Percentiles rank a stretch among this genome's conserved stretches.
These are phyloP conservation scores for Caradrina clavipalpis DNA, from an alignment of 2,888 invertebrate species.

Conservation along the genomic window DNA sequence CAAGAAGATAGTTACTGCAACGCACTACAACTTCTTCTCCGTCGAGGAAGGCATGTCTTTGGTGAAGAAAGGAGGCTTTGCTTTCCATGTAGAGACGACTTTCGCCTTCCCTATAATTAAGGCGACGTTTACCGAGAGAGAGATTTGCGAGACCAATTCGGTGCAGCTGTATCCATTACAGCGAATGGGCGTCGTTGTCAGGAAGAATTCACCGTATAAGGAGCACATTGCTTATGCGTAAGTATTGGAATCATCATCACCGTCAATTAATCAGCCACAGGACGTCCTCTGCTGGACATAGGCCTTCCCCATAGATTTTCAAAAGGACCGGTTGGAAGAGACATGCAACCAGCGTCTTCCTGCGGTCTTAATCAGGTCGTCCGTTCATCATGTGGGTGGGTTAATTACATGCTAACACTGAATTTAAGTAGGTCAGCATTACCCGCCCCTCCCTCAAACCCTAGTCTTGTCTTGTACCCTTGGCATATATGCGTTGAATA, in stretches of 20 bases:
- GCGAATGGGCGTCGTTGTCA: conserved; percentile 89
- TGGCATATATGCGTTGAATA: too few species aligned
- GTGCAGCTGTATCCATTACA: conserved; percentile 92
- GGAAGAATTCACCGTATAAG: conserved; percentile 92
- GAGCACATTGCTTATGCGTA: conserved; percentile 92
- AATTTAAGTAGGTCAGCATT: too few species aligned
- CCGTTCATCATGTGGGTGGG: too few species aligned
- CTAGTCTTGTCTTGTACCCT: too few species aligned
- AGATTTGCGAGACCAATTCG: conserved; percentile 93
- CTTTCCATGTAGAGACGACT: conserved; percentile 93
- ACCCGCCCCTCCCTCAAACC: too few species aligned
- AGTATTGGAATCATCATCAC: conserved; percentile 60
- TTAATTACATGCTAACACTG: too few species aligned
- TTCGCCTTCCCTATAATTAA: conserved; percentile 93
- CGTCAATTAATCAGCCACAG: too few species aligned
- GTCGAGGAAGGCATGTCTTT: conserved; percentile 90
- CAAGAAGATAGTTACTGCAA: conserved; percentile 87
- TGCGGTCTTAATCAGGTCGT: too few species aligned
- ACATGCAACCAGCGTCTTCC: too few species aligned
- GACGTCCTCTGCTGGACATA: too few species aligned
- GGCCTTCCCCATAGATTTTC: too few species aligned
- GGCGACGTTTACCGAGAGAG: conserved; percentile 92
- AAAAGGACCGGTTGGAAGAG: too few species aligned
- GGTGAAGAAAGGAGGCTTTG: conserved; percentile 92
- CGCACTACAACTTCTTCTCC: conserved; percentile 85